Evolutionary conservation across 2,888 invertebrate genomes (phyloP).

Genomic region (Leucoma salicis): DNA sequence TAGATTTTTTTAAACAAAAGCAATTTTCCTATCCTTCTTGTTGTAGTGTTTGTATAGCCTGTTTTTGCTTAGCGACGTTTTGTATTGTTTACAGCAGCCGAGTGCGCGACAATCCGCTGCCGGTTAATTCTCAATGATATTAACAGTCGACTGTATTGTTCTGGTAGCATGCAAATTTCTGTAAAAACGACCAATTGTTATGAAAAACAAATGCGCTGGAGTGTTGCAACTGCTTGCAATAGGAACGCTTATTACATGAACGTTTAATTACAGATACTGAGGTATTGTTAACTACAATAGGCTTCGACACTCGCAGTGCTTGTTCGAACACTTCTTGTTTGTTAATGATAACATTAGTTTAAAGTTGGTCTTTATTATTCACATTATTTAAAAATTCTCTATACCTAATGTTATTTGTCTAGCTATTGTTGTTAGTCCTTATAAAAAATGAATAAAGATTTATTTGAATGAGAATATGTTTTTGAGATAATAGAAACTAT

Average conservation of each 20-base stretch:
- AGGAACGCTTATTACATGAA: conserved; percentile 41
- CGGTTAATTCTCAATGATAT: conserved; percentile 77
- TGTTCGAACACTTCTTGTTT: conserved; percentile 26
- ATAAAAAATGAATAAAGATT: neutral
- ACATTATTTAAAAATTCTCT: conserved; percentile 13
- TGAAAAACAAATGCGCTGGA: conserved; percentile 57
- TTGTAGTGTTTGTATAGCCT: conserved; percentile 75
- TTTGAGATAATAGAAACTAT: neutral
- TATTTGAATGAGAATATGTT: neutral
- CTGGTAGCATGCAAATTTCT: conserved; percentile 66
- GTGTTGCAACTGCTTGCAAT: conserved; percentile 45
- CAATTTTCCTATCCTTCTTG: conserved; percentile 82
- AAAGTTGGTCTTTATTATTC: conserved; percentile 26
- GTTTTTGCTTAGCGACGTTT: conserved; percentile 75
- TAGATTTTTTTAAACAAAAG: conserved; percentile 81
- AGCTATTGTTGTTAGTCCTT: neutral
- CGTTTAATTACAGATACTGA: conserved; percentile 67
- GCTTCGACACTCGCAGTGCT: conserved; percentile 22
- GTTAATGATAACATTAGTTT: conserved; percentile 27
- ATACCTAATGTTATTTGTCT: conserved; percentile 26
- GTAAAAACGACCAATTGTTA: conserved; percentile 73
- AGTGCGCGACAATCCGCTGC: conserved; percentile 76
- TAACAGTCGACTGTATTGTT: conserved; percentile 72
- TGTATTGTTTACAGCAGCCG: conserved; percentile 76
- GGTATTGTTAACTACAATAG: conserved; percentile 37